Evolutionary conservation across 1,140 invertebrate genomes (phyloP), one percentile per base, ranked within the genome.

Genomic region (Riptortus pedestris): DNA sequence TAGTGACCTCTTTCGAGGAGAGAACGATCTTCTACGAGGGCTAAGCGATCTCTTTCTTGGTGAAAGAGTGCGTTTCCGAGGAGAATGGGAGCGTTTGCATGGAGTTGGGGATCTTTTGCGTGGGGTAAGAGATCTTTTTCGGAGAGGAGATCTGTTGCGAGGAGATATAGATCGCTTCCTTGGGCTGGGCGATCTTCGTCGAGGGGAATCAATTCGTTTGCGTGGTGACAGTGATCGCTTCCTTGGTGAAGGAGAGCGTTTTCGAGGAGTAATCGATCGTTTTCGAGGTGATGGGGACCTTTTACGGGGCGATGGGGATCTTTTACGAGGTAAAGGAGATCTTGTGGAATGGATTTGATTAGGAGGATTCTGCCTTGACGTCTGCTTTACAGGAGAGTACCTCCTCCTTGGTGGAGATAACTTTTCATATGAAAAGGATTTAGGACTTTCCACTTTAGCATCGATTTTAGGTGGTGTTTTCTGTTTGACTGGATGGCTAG

Each of bases 381-480:
- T 28, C n/a, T 31, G 20, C 12, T 28, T 29, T 5, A 38, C 24
- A 22, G 64, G 45, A 12, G 58, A 48, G 9, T 26, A 43, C n/a
- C 55, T 38, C 18, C 51, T 22, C 11, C 51, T 26, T 24, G 22
- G 2, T 0, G 51, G 51, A 12, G 51, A 52, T 14, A 20, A n/a
- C n/a, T 31, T 64, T 5, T 29, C 31, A 18, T 11, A 1, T 12
- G 33, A 24, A 0, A 24, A n/a, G 2, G 29, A 9, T 18, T 24
- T 48, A 18, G 28, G 33, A 12, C 51, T 55, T 26, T 55, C 51
- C 1, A 18, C 27, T 38, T 28, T 24, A 7, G 11, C 26, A n/a
- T 60, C 9, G 11, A 57, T 26, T 57, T 57, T 22, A 3, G 61
- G 61, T 2, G 61, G 38, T 51, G 2, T 48, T 27, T 38, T 62